Conservation (phyloP, 2,797 vertebrate genomes). For the Lagodon rhomboides region DNA sequence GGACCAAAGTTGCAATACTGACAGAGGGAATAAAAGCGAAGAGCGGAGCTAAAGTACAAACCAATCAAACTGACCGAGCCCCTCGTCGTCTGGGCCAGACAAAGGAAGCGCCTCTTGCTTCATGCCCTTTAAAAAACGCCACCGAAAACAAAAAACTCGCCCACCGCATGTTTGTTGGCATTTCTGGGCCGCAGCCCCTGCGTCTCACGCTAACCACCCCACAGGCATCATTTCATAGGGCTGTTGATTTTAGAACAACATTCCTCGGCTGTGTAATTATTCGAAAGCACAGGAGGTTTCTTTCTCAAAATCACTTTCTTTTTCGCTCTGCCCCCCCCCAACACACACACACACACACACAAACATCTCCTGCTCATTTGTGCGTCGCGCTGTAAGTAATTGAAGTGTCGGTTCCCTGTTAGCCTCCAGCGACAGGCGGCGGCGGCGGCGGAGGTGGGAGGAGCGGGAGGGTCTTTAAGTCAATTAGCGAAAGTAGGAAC, state of each 20-base stretch:
- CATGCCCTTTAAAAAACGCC: constrained; percentile 17
- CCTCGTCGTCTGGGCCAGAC: constrained; percentile 34
- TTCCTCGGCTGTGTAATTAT: constrained; percentile 78
- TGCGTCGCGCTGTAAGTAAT: constrained; percentile 69
- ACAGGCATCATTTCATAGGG: constrained; percentile 68
- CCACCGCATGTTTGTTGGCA: constrained; percentile 43
- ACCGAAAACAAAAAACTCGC: constrained; percentile 38
- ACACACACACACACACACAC: constrained; percentile 27
- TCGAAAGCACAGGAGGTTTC: constrained; percentile 72
- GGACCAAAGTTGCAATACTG: constrained; percentile 55
- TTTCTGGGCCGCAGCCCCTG: constrained; percentile 1
- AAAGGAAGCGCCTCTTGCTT: constrained; percentile 31
- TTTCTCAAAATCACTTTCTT: constrained; percentile 63
- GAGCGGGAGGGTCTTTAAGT: constrained; percentile 51
- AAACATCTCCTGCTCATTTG: constrained; percentile 58
- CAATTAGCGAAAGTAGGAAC: constrained; percentile 68
- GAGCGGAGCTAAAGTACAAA: constrained; percentile 36
- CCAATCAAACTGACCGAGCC: constrained; percentile 44
- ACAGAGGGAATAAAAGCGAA: constrained; percentile 52
- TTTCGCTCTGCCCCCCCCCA: constrained; percentile 4
- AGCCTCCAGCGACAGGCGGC: constrained; percentile 51
- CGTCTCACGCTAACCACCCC: constrained; percentile 57
- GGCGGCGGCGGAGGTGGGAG: constrained; percentile 23
- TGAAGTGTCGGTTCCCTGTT: constrained; percentile 65
- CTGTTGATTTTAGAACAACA: constrained; percentile 76